Conservation (phyloP, 35 echinoderm and acorn worm species). For the Apostichopus parvimensis region DNA sequence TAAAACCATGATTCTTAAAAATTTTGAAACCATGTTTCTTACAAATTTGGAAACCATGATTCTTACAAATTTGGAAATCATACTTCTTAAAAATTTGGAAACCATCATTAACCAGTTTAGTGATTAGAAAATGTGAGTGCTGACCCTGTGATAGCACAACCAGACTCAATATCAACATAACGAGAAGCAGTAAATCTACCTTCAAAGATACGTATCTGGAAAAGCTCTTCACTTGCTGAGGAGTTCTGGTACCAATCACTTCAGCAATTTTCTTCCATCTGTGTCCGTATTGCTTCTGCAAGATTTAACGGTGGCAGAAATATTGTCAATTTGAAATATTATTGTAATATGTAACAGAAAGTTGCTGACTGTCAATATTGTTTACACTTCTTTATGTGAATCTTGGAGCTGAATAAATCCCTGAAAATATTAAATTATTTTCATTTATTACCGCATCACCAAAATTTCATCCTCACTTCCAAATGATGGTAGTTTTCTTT, state of each 20-base stretch:
- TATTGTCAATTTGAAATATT: neutral
- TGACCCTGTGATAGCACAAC: neutral
- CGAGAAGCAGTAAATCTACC: neutral
- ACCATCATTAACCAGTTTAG: neutral
- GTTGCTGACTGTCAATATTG: too few species aligned
- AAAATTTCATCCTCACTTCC: too few species aligned
- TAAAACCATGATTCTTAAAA: too few species aligned
- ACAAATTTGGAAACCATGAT: neutral
- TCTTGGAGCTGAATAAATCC: too few species aligned
- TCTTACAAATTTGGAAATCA: too few species aligned
- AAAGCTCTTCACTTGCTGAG: conserved; percentile 49
- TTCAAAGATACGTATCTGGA: neutral
- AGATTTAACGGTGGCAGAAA: neutral
- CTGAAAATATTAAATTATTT: too few species aligned
- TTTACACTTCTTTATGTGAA: too few species aligned
- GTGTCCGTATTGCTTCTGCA: conserved; percentile 21
- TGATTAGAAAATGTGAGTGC: neutral
- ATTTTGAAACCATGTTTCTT: neutral
- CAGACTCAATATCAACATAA: neutral
- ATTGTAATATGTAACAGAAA: neutral
- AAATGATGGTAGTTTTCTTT: too few species aligned
- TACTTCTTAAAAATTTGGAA: neutral
- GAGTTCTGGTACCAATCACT: conserved; percentile 25
- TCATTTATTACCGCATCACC: too few species aligned
- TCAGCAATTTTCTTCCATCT: conserved; percentile 29